phyloP scores from a whole-genome alignment of 1,140 invertebrate genomes.

The Lordiphosa stackelbergi region DNA sequence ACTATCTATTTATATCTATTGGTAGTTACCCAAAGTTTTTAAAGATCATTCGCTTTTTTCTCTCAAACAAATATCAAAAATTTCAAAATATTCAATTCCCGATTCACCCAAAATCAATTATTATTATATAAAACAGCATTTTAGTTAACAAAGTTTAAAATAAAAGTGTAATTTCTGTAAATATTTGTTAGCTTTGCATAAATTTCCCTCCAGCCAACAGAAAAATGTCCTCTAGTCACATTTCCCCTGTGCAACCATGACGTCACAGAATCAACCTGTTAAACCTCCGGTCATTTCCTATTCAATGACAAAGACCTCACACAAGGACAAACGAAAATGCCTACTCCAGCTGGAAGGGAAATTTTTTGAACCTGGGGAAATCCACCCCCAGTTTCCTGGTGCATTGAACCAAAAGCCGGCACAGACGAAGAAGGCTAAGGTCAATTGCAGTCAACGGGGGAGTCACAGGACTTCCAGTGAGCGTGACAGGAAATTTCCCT shows the following conservation, averaged over 20 bases:
- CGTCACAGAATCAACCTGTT: slow-evolving; percentile 63
- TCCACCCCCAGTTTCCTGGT: slow-evolving; percentile 30
- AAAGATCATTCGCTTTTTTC: too few species aligned
- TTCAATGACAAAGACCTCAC: slow-evolving; percentile 12
- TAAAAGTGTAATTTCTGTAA: too few species aligned
- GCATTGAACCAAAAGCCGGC: slow-evolving; percentile 60
- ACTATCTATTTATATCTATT: too few species aligned
- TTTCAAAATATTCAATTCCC: too few species aligned
- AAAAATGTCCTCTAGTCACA: slow-evolving; percentile 4
- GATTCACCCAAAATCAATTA: too few species aligned
- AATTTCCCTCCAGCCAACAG: slow-evolving; percentile 1
- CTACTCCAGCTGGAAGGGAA: slow-evolving; percentile 20
- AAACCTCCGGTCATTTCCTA: slow-evolving; percentile 24
- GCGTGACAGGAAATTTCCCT: slow-evolving; percentile 33
- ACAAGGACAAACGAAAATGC: slow-evolving; percentile 20
- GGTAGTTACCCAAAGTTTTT: too few species aligned
- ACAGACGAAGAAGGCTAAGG: slow-evolving; percentile 57
- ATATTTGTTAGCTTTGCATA: neutral
- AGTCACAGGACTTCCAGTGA: slow-evolving; percentile 46
- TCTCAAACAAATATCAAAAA: too few species aligned
- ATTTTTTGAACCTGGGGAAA: slow-evolving; percentile 21
- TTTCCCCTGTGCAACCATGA: slow-evolving; percentile 36
- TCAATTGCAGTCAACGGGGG: slow-evolving; percentile 51
- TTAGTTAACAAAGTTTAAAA: too few species aligned
- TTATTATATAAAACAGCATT: too few species aligned